Evolutionary conservation across 2,797 vertebrate genomes (phyloP), one percentile per base, ranked within the genome.

Genomic region (Trematomus bernacchii): DNA sequence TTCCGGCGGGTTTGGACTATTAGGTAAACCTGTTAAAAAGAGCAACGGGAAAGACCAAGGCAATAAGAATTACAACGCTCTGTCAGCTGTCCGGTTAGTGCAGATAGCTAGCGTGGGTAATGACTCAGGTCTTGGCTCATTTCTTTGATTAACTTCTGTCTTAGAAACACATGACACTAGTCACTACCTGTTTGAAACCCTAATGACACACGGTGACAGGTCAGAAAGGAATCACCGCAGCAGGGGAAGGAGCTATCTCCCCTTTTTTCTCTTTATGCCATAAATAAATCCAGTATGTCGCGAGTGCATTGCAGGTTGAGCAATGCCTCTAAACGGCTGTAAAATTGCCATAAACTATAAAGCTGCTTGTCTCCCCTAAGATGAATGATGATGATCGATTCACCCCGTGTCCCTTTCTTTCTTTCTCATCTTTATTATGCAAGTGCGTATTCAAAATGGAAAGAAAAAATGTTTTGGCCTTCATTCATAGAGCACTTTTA

Each of bases 321-420:
- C 59, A 42, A 76, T 42, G 70, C 68, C 33, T 81, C 77, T 76
- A 83, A 65, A 57, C 67, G 88, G 90, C 89, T 92, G 85, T 77
- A 71, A 75, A 85, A 90, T 83, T 78, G 90, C 90, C 89, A 87
- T 87, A 79, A 89, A 88, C 76, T 86, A 43, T 85, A 87, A 88
- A 78, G 90, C 82, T 93, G 90, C 92, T 92, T 87, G 82, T 87
- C 80, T 79, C 82, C 77, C 82, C 77, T 89, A 54, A 81, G 83
- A 88, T 70, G 78, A 89, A 88, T 86, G 43, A 61, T 51, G 52
- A 54, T 68, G 69, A 66, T 50, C 2, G 13, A 62, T 77, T 13
- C 33, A 70, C 69, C 73, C 65, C n/a, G 9, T 71, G 23, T 33
- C 62, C 61, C 44, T 52, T 11, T 48, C 23, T 65, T 12, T 15